These are phyloP conservation scores for Eulacestoma nigropectus DNA, from an alignment of 2,113 vertebrate genomes.

Conservation along the genomic window DNA sequence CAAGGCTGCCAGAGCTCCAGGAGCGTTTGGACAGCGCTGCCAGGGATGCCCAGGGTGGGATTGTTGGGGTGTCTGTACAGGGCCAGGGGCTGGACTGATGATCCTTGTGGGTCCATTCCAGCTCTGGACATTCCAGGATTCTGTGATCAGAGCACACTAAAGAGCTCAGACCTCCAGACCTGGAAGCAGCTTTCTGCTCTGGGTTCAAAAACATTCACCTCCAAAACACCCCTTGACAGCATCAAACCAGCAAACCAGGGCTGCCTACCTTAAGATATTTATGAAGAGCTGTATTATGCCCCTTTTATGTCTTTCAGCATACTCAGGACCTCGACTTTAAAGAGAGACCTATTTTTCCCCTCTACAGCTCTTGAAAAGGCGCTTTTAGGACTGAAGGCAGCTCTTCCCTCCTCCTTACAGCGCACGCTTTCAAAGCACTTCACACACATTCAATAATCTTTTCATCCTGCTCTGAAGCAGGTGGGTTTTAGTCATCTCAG, in stretches of 20 bases:
- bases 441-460: constrained; percentile 39
- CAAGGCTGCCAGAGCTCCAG: neutral
- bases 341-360: constrained; percentile 15
- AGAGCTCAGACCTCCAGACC: neutral
- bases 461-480: constrained; percentile 33
- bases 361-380: neutral
- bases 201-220: neutral
- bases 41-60: neutral
- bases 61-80: neutral
- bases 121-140: neutral
- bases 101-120: fast-evolving
- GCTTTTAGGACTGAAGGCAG: constrained; percentile 29
- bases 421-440: constrained; percentile 30
- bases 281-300: neutral
- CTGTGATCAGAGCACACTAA: neutral
- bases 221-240: neutral
- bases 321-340: neutral
- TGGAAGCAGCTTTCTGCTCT: neutral
- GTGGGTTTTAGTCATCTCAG: neutral
- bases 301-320: constrained; percentile 26
- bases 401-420: neutral
- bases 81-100: fast-evolving
- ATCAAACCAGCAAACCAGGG: neutral
- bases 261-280: neutral
- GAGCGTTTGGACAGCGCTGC: neutral